These are phyloP conservation scores for Chromobotia macracanthus DNA, from an alignment of 2,797 vertebrate species.

Conservation along the genomic window DNA sequence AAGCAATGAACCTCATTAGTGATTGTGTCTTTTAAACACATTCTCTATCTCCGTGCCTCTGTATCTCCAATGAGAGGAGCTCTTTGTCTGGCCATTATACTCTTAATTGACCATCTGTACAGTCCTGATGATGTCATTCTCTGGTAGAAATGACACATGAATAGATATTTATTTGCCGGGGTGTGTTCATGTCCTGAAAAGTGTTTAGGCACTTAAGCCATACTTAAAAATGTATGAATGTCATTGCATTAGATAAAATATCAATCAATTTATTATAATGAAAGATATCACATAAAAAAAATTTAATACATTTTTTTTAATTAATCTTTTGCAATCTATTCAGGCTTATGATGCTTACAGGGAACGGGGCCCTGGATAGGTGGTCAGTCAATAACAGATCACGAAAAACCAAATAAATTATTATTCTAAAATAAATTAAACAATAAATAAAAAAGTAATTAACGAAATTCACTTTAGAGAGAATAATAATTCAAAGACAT, in stretches of 20 bases:
- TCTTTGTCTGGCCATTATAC: neutral
- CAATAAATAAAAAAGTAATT: too few relatives aligned
- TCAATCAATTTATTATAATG: neutral
- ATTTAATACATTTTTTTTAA: too few relatives aligned
- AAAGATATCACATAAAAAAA: too few relatives aligned
- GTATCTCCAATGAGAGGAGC: neutral
- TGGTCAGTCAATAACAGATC: too few relatives aligned
- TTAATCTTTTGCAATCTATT: too few relatives aligned
- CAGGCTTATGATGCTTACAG: too few relatives aligned
- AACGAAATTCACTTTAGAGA: too few relatives aligned
- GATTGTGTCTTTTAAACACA: slow-evolving; percentile 8
- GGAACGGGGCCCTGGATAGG: too few relatives aligned
- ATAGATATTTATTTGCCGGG: neutral
- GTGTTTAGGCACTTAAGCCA: neutral
- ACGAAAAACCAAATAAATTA: too few relatives aligned
- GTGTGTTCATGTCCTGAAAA: neutral
- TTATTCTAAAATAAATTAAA: too few relatives aligned
- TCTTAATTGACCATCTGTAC: neutral
- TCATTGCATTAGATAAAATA: neutral
- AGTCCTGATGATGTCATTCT: slow-evolving; percentile 9
- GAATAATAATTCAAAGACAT: too few relatives aligned
- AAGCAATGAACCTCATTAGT: neutral
- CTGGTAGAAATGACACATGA: slow-evolving; percentile 6
- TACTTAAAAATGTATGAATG: neutral
- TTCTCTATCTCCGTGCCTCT: slow-evolving; percentile 14